These are phyloP conservation scores for Sebastes dallii DNA, from an alignment of 2,797 vertebrate species.

Conservation along the genomic window DNA sequence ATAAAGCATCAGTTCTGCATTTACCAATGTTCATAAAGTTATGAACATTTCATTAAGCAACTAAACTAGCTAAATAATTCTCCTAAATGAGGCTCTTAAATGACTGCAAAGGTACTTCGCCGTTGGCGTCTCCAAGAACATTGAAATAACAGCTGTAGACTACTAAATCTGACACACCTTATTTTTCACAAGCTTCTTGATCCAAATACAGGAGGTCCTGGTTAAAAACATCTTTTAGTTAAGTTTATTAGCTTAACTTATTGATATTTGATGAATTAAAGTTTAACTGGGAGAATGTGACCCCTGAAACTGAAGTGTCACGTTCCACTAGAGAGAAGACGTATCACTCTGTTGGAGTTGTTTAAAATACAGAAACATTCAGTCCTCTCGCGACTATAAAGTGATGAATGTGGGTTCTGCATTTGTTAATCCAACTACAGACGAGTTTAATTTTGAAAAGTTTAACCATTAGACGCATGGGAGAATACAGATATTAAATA, in stretches of 20 bases:
- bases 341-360: not conserved
- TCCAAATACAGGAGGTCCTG: not conserved
- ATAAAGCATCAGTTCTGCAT: not conserved
- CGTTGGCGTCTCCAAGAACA: not conserved
- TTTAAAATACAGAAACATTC: not conserved
- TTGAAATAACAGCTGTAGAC: not conserved
- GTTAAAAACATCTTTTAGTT: rapidly evolving
- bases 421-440: no score
- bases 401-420: not conserved
- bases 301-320: not conserved
- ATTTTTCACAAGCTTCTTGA: not conserved
- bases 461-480: not conserved
- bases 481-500: not conserved
- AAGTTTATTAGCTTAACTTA: not conserved
- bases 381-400: not conserved
- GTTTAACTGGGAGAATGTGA: not conserved
- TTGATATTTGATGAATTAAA: not conserved
- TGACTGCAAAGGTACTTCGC: not conserved
- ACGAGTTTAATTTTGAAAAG: no score
- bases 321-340: not conserved
- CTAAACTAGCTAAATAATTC: not conserved
- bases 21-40: not conserved
- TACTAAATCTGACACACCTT: not conserved
- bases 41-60: not conserved
- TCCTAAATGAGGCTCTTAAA: not conserved